Percentiles rank a stretch among this genome's conserved stretches.
Conservation (phyloP, 2,797 vertebrate genomes). For the Rhinoraja longicauda region DNA sequence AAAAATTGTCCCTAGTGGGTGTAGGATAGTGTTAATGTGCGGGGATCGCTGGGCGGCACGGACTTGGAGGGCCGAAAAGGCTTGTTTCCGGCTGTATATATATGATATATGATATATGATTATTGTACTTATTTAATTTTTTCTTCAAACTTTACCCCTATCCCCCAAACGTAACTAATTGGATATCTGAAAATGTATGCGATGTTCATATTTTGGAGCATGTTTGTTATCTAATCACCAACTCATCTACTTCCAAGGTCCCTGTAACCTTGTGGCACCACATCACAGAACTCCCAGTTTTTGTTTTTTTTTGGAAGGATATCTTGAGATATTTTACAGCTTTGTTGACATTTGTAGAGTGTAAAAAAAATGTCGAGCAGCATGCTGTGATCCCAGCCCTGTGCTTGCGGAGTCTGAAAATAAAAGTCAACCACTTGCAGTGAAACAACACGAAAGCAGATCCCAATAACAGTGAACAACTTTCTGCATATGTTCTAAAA, state of each 20-base stretch:
- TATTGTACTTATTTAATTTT: neutral
- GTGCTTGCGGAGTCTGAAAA: neutral
- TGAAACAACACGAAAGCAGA: neutral
- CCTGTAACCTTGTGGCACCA: neutral
- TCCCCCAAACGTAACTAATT: neutral
- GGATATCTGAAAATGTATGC: neutral
- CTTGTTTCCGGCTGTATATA: no score
- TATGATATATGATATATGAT: no score
- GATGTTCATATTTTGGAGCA: neutral
- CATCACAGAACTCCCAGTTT: neutral
- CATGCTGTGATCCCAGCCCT: neutral
- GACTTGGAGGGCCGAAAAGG: no score
- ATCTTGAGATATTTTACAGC: neutral
- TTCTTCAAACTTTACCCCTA: neutral
- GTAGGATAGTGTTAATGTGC: no score
- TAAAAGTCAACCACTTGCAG: neutral
- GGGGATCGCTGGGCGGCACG: no score
- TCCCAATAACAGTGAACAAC: neutral
- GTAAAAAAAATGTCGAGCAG: neutral
- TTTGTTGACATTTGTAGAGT: constrained; percentile 21
- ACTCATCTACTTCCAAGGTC: neutral
- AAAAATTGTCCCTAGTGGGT: no score
- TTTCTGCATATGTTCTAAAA: neutral
- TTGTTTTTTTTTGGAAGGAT: neutral
- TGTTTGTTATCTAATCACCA: neutral